Base-by-base conservation (phyloP, 2,113 vertebrate genomes). In the Ammodytes dubius region DNA sequence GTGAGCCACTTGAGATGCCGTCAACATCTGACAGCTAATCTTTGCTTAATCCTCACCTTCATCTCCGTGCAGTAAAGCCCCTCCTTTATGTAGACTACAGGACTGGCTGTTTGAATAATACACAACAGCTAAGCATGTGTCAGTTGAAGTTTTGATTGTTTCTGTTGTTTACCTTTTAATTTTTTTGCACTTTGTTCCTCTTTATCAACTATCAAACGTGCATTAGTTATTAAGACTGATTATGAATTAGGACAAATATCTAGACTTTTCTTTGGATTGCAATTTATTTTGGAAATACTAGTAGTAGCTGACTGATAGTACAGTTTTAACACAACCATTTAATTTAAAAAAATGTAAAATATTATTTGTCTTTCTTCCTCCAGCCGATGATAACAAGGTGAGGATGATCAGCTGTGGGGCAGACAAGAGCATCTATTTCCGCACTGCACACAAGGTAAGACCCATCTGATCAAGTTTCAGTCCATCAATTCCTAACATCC, bases 341-440 rank as follows among this genome's bases (percentile, higher is more conserved):
- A 27, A 27, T 27, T 27, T 1, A 27, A 37, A 60, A 78, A 75
- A 11, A 49, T 4, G n/a, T 39, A 1, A 17, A 0, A 11, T 0
- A 39, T 6, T 60, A 10, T 9, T 37, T n/a, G 10, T 14, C 70
- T 52, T 42, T 88, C 56, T 37, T 72, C 82, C 15, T 79, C 60
- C 60, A 95, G 94, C 84, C 60, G 91, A 67, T 71, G 94, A 95
- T 11, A 91, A 83, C 85, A 91, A 89, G 46, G 91, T 95, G 84
- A 92, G 85, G 89, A 76, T 95, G 89, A 93, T 95, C 89, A 95
- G 94, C 88, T 95, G 93, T 68, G 94, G 94, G 4, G 93, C 93
- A 1, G 94, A 95, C 85, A 95, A 95, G 81, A 95, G 93, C 83
- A 86, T 95, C 83, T 94, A 94, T 79, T 91, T 95, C 77, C 91